Conservation (phyloP, 2,888 invertebrate species). For the Dryadula phaetusa region DNA sequence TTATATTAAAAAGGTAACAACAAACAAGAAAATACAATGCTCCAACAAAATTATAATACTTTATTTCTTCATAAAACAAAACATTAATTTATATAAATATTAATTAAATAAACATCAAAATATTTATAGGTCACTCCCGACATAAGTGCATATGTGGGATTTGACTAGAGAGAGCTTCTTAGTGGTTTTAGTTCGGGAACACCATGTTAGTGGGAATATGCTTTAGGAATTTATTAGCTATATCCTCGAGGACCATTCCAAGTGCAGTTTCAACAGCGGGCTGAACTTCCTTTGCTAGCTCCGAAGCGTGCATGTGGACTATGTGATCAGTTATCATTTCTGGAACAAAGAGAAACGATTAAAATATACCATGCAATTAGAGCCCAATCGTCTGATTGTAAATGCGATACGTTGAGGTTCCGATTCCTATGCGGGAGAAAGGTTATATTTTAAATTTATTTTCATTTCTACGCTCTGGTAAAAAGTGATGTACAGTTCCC, state of each 20-base stretch:
- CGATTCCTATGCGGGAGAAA: no score
- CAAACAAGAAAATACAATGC: not conserved
- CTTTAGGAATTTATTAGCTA: constrained; percentile 82
- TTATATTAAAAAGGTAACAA: no score
- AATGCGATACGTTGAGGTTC: no score
- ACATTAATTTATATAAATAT: constrained; percentile 25
- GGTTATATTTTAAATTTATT: no score
- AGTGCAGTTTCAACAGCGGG: constrained; percentile 85
- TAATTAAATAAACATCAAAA: not conserved
- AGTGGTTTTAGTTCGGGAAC: constrained; percentile 63
- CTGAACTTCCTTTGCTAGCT: constrained; percentile 83
- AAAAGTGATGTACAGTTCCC: no score
- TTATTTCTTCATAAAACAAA: not conserved
- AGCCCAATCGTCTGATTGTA: no score
- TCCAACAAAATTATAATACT: not conserved
- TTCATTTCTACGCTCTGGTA: no score
- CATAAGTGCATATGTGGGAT: constrained; percentile 2
- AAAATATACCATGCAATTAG: no score
- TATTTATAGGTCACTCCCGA: not conserved
- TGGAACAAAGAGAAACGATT: constrained; percentile 54
- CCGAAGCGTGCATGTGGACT: constrained; percentile 82
- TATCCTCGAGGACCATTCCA: constrained; percentile 83
- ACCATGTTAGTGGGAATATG: constrained; percentile 76
- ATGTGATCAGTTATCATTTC: constrained; percentile 85
- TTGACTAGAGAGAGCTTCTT: constrained; percentile 29